Percentiles rank a stretch among this genome's conserved stretches.
Evolutionary conservation across 2,797 vertebrate genomes (phyloP).

Genomic region (Darevskia nairensis): DNA sequence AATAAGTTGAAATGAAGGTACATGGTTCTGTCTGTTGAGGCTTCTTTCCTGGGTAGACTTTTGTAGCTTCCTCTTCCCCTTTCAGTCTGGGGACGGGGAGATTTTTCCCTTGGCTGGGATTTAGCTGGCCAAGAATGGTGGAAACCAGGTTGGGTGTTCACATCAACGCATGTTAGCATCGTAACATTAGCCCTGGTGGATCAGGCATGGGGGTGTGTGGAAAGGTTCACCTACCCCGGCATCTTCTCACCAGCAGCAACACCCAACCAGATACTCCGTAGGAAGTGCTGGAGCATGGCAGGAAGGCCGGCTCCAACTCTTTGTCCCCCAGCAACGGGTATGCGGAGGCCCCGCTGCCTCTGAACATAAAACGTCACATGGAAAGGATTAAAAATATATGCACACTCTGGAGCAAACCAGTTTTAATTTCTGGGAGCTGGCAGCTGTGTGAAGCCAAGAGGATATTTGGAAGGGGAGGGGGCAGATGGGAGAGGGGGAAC

Average conservation of each 20-base stretch:
- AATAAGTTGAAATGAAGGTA: too few relatives aligned
- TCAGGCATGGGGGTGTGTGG: not conserved
- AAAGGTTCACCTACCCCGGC: too few relatives aligned
- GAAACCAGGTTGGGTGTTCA: too few relatives aligned
- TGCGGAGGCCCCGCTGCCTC: not conserved
- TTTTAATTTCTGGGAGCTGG: constrained; percentile 33
- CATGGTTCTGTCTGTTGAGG: too few relatives aligned
- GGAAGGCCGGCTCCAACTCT: too few relatives aligned
- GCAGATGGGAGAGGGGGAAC: not conserved
- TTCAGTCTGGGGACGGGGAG: not conserved
- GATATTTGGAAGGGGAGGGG: not conserved
- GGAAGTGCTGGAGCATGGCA: not conserved
- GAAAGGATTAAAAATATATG: constrained; percentile 54
- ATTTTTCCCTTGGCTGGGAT: not conserved
- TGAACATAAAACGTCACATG: not conserved
- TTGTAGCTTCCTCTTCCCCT: not conserved
- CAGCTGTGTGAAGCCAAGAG: constrained; percentile 58
- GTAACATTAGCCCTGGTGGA: not conserved
- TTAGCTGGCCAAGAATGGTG: not conserved
- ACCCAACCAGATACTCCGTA: too few relatives aligned
- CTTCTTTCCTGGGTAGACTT: too few relatives aligned
- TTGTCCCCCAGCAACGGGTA: not conserved
- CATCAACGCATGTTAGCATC: fast-evolving
- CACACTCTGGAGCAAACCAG: constrained; percentile 27
- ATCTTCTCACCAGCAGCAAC: too few relatives aligned